Conservation (phyloP, 1,140 invertebrate species). For the Alviniconcha marisindica region DNA sequence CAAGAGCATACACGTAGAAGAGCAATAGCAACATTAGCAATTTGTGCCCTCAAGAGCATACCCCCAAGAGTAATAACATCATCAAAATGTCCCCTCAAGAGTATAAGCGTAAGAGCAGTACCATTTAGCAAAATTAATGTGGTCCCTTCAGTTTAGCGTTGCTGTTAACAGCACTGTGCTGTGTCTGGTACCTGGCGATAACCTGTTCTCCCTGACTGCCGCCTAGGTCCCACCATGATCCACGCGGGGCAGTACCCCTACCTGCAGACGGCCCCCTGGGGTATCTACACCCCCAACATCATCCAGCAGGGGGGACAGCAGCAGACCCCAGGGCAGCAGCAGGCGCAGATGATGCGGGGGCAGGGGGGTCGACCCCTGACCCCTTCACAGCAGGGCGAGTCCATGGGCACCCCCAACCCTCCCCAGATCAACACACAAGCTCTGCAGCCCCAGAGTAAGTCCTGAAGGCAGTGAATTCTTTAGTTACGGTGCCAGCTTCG, state of each 20-base stretch:
- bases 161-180: too few relatives aligned
- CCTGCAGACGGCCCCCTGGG: constrained; percentile 77
- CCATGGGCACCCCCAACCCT: constrained; percentile 52
- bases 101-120: too few relatives aligned
- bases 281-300: constrained; percentile 75
- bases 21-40: too few relatives aligned
- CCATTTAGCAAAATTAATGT: too few relatives aligned
- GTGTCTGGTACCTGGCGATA: too few relatives aligned
- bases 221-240: constrained; percentile 71
- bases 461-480: too few relatives aligned
- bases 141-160: too few relatives aligned
- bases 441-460: constrained; percentile 56
- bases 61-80: too few relatives aligned
- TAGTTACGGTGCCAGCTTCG: too few relatives aligned
- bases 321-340: constrained; percentile 50
- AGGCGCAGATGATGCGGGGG: constrained; percentile 66
- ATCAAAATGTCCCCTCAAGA: too few relatives aligned
- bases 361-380: constrained; percentile 78
- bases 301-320: constrained; percentile 68
- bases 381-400: constrained; percentile 71
- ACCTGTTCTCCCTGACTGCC: not conserved
- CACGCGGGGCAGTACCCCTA: constrained; percentile 74
- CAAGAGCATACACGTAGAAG: too few relatives aligned
- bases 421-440: constrained; percentile 47
- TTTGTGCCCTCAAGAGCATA: too few relatives aligned